Conservation (phyloP, 2,888 invertebrate species). For the Antheraea yamamai region DNA sequence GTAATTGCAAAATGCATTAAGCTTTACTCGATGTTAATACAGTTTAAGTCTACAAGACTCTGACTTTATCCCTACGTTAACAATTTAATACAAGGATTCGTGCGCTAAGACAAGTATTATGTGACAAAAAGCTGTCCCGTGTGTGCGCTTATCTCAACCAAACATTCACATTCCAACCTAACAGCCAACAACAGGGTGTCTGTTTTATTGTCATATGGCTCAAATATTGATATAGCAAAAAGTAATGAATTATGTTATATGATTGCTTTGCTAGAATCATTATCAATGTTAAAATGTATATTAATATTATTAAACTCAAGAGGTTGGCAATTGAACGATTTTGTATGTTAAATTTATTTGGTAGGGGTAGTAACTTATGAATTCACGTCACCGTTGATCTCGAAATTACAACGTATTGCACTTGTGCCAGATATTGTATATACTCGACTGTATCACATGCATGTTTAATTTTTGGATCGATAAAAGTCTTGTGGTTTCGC, state of each 20-base stretch:
- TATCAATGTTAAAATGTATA: too few species aligned
- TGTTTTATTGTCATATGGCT: background rate
- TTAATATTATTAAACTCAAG: too few species aligned
- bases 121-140: conserved; percentile 70
- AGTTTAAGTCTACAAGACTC: conserved; percentile 2
- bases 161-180: conserved; percentile 56
- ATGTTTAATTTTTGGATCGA: too few species aligned
- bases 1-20: background rate
- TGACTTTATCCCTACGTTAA: conserved; percentile 32
- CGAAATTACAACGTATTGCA: too few species aligned
- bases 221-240: background rate
- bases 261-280: too few species aligned
- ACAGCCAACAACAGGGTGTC: background rate
- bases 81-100: conserved; percentile 57
- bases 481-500: too few species aligned
- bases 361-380: too few species aligned
- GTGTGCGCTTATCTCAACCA: conserved; percentile 62
- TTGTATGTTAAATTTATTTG: too few species aligned
- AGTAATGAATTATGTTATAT: background rate
- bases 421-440: too few species aligned
- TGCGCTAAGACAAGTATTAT: conserved; percentile 58
- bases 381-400: too few species aligned
- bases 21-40: background rate
- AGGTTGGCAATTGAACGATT: too few species aligned
- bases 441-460: too few species aligned